Evolutionary conservation across 2,888 invertebrate genomes (phyloP).

Genomic region (Mesorhabditis spiculigera): DNA sequence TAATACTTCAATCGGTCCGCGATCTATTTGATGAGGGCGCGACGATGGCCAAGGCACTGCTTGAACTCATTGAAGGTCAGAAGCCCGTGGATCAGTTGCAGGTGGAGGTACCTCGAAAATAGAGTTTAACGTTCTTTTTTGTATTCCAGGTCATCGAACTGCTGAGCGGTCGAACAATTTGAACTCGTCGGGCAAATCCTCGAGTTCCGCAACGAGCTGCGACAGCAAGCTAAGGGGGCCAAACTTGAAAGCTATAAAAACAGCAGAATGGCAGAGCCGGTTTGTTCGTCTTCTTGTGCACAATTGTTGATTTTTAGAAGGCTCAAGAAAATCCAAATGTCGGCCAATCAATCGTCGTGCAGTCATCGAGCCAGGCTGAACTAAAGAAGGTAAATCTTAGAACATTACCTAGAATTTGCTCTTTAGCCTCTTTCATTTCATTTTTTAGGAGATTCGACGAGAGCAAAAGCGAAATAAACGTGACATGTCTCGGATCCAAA

Average conservation of each 20-base stretch:
- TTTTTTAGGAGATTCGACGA: slow-evolving; percentile 30
- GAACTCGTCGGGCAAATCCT: slow-evolving; percentile 73
- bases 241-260: background rate
- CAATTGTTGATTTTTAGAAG: too few species aligned
- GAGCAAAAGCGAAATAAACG: slow-evolving; percentile 33
- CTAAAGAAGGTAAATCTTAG: slow-evolving; percentile 20
- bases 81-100: background rate
- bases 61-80: slow-evolving; percentile 3
- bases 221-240: slow-evolving; percentile 13
- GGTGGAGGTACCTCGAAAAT: background rate
- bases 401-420: background rate
- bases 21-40: background rate
- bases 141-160: slow-evolving; percentile 73
- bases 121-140: too few species aligned
- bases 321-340: background rate
- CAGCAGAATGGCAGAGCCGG: background rate
- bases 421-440: background rate
- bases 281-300: background rate
- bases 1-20: background rate
- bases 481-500: slow-evolving; percentile 70
- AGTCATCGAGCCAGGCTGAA: slow-evolving; percentile 26
- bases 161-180: slow-evolving; percentile 77
- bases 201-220: slow-evolving; percentile 62
- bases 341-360: slow-evolving; percentile 9
- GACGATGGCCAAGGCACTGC: background rate